Base-by-base conservation (phyloP, 2,888 invertebrate species). In the Chaetoderma sp. region DNA sequence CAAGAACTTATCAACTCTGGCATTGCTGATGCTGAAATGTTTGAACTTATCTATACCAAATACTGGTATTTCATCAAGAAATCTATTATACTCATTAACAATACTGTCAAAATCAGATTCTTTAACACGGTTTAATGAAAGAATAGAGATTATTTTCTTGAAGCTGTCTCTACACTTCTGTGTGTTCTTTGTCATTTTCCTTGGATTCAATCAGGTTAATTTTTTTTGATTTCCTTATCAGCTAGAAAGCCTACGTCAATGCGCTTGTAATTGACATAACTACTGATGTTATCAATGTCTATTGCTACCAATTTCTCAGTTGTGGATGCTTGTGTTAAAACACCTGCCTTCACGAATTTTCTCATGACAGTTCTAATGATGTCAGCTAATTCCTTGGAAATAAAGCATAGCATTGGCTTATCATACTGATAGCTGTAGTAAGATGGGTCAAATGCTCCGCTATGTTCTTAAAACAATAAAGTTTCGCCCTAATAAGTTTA, bases 121-220 rank as follows among this genome's bases (percentile, higher is more conserved):
- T 8, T 18, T 18, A 47, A 47, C 21, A 18, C 47, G 47, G 16
- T 47, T 47, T 8, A 8, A n/a, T 13, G 27, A 6, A 27, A 66
- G 62, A n/a, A 47, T 25, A 54, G 49, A 45, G 6, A 63, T 50
- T 23, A 63, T 49, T 59, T 63, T 58, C 32, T 32, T 62, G 33
- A 63, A 16, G 8, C 8, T 16, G 16, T 47, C 21, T 21, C 21
- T 18, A 10, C 10, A 16, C 13, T 47, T 8, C 47, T 18, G 16
- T 16, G 8, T 47, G 21, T 8, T 8, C 21, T 10, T 47, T 27
- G 28, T 18, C 25, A 54, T 54, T 54, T n/a, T n/a, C 58, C 1
- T 57, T 33, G 13, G 23, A 13, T 16, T 32, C 18, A 36, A 54
- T 36, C 28, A 63, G 55, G 25, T 45, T 39, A 42, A 32, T 25